These are phyloP conservation scores for Caenorhabditis elegans DNA, from an alignment of 1,140 invertebrate genomes.

Conservation along the genomic window DNA sequence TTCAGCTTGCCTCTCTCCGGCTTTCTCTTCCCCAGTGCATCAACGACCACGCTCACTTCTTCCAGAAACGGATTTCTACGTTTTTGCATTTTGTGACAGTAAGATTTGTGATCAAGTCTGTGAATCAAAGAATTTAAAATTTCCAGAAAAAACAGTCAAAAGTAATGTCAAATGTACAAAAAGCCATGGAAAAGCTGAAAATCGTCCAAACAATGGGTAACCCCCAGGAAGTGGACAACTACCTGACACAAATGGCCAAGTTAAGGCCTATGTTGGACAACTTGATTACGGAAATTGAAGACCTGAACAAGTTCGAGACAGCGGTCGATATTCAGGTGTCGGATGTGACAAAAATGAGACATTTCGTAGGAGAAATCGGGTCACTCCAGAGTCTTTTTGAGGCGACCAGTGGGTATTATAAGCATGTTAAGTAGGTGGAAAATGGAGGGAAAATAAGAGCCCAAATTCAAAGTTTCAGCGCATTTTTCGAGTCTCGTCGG, in stretches of 20 bases:
- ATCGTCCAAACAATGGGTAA: slow-evolving; percentile 36
- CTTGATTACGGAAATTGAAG: slow-evolving; percentile 36
- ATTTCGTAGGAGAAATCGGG: slow-evolving; percentile 10
- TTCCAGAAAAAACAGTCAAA: slow-evolving; percentile 33
- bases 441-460: neutral
- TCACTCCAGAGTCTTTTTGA: slow-evolving; percentile 24
- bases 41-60: slow-evolving; percentile 40
- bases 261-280: neutral
- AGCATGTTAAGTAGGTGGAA: slow-evolving; percentile 36
- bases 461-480: too few species aligned
- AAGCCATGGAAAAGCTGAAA: slow-evolving; percentile 15
- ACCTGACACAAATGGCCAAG: neutral
- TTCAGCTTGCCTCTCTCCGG: neutral
- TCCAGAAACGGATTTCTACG: slow-evolving; percentile 23
- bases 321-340: slow-evolving; percentile 28
- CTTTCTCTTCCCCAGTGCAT: slow-evolving; percentile 33
- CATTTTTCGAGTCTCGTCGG: slow-evolving; percentile 37
- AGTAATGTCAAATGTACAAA: slow-evolving; percentile 25
- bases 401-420: slow-evolving; percentile 34
- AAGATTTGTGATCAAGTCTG: neutral
- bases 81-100: slow-evolving; percentile 37
- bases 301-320: slow-evolving; percentile 41
- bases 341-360: slow-evolving; percentile 31
- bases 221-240: slow-evolving; percentile 22
- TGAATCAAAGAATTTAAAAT: neutral